Percentiles rank a stretch among this genome's conserved stretches.
Evolutionary conservation across 2,113 vertebrate species (phyloP).

Genomic region (Hippopotamus amphibius): DNA sequence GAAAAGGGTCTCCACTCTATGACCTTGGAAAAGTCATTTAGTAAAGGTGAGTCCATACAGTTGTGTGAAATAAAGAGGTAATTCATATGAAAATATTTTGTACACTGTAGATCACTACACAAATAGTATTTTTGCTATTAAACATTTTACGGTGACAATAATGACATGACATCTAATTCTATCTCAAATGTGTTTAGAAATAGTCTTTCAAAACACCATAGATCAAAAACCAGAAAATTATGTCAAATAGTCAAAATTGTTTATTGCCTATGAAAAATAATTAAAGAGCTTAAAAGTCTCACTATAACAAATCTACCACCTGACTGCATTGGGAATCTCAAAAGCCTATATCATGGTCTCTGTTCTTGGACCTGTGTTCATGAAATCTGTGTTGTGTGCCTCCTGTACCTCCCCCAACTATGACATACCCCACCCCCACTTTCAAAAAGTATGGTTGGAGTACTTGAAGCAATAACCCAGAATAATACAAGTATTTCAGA

Average conservation of each 20-base stretch:
- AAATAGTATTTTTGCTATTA: background rate
- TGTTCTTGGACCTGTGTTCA: background rate
- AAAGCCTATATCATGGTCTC: background rate
- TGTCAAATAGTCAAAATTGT: background rate
- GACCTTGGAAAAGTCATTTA: slow-evolving; percentile 32
- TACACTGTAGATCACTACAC: background rate
- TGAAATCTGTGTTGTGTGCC: background rate
- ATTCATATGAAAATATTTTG: background rate
- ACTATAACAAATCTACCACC: background rate
- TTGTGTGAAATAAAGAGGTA: background rate
- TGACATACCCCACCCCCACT: background rate
- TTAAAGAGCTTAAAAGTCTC: background rate
- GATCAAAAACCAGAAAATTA: background rate
- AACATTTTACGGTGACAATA: background rate
- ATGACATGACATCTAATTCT: background rate
- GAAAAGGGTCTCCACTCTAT: background rate
- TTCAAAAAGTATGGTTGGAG: background rate
- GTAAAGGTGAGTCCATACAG: background rate
- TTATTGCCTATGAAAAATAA: slow-evolving; percentile 5
- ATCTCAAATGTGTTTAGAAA: background rate
- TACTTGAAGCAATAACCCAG: background rate
- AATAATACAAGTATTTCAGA: background rate
- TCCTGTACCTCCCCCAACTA: background rate
- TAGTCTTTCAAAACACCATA: background rate
- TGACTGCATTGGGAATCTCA: background rate